Evolutionary conservation across 2,888 invertebrate species (phyloP).

Genomic region (Empis stercorea): DNA sequence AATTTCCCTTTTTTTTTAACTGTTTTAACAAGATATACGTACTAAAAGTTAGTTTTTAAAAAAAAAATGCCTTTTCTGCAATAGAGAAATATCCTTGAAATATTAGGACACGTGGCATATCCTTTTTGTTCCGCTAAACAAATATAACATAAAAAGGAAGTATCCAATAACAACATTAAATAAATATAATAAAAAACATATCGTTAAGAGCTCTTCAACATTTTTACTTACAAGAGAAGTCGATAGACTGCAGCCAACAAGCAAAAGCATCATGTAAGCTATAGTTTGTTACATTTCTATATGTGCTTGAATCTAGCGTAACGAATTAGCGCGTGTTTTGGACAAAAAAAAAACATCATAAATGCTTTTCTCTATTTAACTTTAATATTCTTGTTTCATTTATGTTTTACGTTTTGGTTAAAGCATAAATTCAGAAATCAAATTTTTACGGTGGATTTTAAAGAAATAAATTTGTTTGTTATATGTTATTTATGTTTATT

Average conservation of each 20-base stretch:
- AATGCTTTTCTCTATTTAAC: not conserved
- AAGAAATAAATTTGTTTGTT: no score
- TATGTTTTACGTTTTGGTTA: no score
- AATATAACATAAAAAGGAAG: not conserved
- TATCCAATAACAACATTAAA: not conserved
- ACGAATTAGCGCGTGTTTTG: not conserved
- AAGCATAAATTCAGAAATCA: no score
- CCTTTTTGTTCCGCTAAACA: not conserved
- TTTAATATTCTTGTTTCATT: no score
- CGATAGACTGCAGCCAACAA: no score
- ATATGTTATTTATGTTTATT: no score
- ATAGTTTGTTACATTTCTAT: no score
- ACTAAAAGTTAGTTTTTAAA: no score
- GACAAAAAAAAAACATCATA: no score
- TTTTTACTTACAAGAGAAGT: not conserved
- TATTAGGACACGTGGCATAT: not conserved
- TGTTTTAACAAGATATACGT: no score
- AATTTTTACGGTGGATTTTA: no score
- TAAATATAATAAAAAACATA: not conserved
- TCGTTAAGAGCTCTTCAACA: not conserved
- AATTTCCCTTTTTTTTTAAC: not conserved
- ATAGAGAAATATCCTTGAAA: not conserved
- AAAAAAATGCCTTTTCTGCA: not conserved
- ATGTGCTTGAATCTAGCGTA: not conserved
- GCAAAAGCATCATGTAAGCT: no score